Conservation (phyloP, 2,113 vertebrate species). For the Perognathus longimembris region DNA sequence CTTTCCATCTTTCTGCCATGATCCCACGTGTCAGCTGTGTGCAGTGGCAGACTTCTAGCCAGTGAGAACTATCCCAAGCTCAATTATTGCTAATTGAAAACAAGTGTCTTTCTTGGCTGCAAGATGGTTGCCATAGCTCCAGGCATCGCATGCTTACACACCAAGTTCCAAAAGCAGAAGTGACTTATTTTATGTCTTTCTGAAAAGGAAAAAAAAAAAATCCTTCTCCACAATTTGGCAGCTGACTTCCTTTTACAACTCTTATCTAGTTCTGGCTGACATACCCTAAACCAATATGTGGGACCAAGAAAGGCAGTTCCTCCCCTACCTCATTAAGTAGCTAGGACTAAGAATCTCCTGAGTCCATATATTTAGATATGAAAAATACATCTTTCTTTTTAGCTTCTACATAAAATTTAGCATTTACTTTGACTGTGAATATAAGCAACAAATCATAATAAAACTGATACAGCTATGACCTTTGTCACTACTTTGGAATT, state of each 20-base stretch:
- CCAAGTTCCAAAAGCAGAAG: background rate
- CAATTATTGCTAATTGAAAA: too few relatives aligned
- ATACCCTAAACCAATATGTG: background rate
- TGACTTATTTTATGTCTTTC: constrained; percentile 27
- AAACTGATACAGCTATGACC: background rate
- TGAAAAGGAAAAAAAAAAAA: background rate
- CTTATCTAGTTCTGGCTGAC: background rate
- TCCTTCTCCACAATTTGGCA: background rate
- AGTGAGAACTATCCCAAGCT: too few relatives aligned
- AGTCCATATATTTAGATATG: background rate
- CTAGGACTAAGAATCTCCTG: background rate
- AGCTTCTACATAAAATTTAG: constrained; percentile 43
- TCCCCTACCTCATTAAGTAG: background rate
- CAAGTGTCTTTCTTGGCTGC: constrained; percentile 22
- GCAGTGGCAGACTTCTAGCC: too few relatives aligned
- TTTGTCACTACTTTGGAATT: constrained; percentile 22
- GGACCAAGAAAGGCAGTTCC: background rate
- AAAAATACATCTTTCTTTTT: constrained; percentile 30
- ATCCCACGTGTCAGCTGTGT: background rate
- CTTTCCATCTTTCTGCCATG: background rate
- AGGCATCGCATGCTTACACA: background rate
- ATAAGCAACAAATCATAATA: constrained; percentile 4
- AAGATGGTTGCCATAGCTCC: constrained; percentile 1
- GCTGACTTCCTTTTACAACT: background rate
- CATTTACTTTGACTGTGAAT: constrained; percentile 41